phyloP scores from a whole-genome alignment of 1,140 invertebrate species.

The Drosophila jambulina region DNA sequence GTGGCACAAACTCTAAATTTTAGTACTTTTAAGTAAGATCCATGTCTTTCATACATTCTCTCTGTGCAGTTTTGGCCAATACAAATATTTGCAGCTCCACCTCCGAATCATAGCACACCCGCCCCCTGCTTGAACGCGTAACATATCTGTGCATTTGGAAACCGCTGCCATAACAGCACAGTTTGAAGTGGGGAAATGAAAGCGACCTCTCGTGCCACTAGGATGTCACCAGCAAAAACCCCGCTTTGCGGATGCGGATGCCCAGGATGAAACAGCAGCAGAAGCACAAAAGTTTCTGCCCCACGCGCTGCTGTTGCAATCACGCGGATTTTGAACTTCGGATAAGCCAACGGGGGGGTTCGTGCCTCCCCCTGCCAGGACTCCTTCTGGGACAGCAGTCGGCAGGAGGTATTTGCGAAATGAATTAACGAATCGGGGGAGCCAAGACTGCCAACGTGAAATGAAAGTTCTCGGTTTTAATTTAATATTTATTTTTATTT shows the following conservation, averaged over 20 bases:
- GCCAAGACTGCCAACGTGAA: not conserved
- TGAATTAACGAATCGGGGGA: constrained; percentile 8
- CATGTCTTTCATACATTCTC: not conserved
- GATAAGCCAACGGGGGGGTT: constrained; percentile 36
- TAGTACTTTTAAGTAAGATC: not conserved
- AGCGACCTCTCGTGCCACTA: constrained; percentile 18
- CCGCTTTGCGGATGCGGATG: constrained; percentile 9
- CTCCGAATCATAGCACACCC: too few relatives aligned
- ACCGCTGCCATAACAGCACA: constrained; percentile 26
- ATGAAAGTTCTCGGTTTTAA: constrained; percentile 56
- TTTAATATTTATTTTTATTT: constrained; percentile 83
- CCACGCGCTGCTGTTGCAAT: constrained; percentile 34
- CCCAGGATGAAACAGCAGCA: constrained; percentile 3
- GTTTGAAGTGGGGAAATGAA: constrained; percentile 31
- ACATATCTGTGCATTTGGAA: constrained; percentile 31
- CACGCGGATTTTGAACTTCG: constrained; percentile 51
- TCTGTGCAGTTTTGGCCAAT: constrained; percentile 3
- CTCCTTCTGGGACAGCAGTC: constrained; percentile 17
- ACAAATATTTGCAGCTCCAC: constrained; percentile 6
- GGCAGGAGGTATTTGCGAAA: constrained; percentile 14
- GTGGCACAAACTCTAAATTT: not conserved
- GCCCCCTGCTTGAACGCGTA: constrained; percentile 2
- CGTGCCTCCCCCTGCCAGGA: not conserved
- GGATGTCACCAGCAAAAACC: constrained; percentile 41
- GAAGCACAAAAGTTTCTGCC: constrained; percentile 38